Percentiles rank a stretch among this genome's conserved stretches.
Conservation (phyloP, 2,113 vertebrate species). For the Silurus meridionalis region DNA sequence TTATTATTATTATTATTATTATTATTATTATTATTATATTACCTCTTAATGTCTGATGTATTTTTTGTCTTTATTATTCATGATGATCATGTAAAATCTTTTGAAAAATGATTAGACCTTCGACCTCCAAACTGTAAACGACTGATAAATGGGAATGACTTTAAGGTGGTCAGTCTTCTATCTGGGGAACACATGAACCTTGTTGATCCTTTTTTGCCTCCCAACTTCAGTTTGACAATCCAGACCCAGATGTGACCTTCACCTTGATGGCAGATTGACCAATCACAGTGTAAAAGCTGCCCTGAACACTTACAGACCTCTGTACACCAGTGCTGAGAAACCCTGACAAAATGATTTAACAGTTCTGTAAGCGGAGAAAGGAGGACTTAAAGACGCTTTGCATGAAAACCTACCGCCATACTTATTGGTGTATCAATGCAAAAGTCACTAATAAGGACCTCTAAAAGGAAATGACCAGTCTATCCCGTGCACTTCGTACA, state of each 20-base stretch:
- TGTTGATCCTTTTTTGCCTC: not conserved
- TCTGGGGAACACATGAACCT: not conserved
- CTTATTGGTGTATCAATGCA: not conserved
- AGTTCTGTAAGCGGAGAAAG: not conserved
- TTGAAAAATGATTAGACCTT: too few relatives aligned
- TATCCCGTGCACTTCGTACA: not conserved
- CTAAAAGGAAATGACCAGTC: not conserved
- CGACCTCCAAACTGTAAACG: too few relatives aligned
- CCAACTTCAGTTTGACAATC: not conserved
- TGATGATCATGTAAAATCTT: too few relatives aligned
- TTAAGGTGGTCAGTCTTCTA: conserved; percentile 1
- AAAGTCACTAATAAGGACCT: not conserved
- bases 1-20: too few relatives aligned
- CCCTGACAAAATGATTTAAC: not conserved
- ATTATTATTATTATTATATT: too few relatives aligned
- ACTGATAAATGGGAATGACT: not conserved
- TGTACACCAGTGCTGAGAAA: not conserved
- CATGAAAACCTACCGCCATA: not conserved
- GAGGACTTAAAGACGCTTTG: not conserved
- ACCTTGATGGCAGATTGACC: not conserved
- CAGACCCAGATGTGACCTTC: conserved; percentile 19
- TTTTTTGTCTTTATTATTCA: too few relatives aligned
- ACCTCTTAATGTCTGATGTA: too few relatives aligned
- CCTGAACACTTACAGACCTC: not conserved
- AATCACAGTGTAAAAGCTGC: not conserved